These are phyloP conservation scores for Willisornis vidua DNA, from an alignment of 2,113 vertebrate species.

Conservation along the genomic window DNA sequence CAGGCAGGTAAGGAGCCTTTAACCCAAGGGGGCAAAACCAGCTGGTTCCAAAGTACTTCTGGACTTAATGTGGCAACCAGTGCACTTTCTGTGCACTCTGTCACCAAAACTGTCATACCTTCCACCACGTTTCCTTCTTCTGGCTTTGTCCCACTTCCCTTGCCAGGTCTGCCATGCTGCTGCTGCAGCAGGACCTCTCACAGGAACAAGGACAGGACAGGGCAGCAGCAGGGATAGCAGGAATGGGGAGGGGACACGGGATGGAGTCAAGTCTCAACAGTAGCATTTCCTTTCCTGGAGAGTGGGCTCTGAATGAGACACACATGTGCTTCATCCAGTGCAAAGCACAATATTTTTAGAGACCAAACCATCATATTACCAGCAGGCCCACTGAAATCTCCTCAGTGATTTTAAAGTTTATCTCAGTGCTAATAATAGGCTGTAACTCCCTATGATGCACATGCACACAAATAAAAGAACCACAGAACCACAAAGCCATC, in stretches of 20 bases:
- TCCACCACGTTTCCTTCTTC: background rate
- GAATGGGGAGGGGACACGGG: background rate
- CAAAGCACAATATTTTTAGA: background rate
- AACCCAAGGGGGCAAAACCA: background rate
- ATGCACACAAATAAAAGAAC: background rate
- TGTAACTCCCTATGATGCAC: background rate
- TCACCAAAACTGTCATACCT: background rate
- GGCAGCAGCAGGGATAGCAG: background rate
- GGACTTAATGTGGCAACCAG: background rate
- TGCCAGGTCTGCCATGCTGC: background rate
- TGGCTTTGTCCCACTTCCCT: background rate
- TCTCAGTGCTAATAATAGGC: background rate
- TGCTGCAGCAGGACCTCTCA: background rate
- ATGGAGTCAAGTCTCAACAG: background rate
- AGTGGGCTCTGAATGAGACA: background rate
- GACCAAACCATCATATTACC: background rate
- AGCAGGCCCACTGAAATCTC: background rate
- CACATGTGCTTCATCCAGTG: background rate
- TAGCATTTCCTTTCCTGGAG: background rate
- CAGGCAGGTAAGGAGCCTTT: slow-evolving; percentile 74
- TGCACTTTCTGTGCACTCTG: background rate
- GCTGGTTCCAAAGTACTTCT: background rate
- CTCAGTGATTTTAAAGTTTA: background rate
- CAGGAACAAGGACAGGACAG: background rate
- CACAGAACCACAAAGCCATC: background rate